These are phyloP conservation scores for Therioaphis trifolii DNA, from an alignment of 2,888 invertebrate genomes.

Conservation along the genomic window DNA sequence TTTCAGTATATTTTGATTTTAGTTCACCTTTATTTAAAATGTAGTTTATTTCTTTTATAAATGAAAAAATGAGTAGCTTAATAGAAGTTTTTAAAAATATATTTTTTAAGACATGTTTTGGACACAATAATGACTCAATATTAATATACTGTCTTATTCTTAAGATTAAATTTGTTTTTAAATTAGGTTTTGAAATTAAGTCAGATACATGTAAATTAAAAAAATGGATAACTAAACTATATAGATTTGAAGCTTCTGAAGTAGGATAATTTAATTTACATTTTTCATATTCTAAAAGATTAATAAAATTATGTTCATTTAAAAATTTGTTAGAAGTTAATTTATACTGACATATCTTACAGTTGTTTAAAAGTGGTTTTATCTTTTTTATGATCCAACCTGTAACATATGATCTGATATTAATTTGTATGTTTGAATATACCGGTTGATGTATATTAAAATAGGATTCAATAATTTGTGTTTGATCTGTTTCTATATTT, in stretches of 20 bases:
- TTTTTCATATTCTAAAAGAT: background rate
- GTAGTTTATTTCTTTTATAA: constrained; percentile 4
- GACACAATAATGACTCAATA: constrained; percentile 14
- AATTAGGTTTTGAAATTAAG: constrained; percentile 4
- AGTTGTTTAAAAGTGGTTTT: constrained; percentile 5
- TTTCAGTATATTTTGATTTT: background rate
- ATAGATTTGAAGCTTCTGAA: background rate
- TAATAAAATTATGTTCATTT: constrained; percentile 19
- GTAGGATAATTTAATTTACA: constrained; percentile 18
- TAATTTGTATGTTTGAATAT: background rate
- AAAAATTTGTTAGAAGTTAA: background rate
- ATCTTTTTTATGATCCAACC: constrained; percentile 26
- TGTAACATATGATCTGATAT: constrained; percentile 14
- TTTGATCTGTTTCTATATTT: background rate
- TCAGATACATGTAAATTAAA: constrained; percentile 15
- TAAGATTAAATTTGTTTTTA: constrained; percentile 16
- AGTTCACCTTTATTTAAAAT: background rate
- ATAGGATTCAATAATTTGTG: background rate
- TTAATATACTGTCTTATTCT: background rate
- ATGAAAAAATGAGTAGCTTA: constrained; percentile 10
- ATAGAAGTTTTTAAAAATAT: constrained; percentile 19
- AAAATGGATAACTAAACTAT: background rate
- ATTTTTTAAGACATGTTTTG: background rate
- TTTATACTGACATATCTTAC: constrained; percentile 22
- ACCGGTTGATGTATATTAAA: background rate